These are phyloP conservation scores for Glyphotaelius pellucidus DNA, from an alignment of 2,888 invertebrate species.

Conservation along the genomic window DNA sequence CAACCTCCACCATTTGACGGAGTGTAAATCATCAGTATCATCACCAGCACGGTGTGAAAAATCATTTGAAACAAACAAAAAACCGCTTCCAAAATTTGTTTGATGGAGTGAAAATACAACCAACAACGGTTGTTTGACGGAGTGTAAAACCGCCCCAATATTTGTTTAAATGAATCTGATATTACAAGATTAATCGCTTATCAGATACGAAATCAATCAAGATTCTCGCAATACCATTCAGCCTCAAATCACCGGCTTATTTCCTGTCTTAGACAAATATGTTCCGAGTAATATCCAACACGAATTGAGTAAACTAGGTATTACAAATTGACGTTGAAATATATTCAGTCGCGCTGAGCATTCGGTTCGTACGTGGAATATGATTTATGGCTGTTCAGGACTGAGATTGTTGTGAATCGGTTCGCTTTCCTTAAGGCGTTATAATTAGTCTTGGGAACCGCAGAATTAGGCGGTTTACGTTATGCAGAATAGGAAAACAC, in stretches of 20 bases:
- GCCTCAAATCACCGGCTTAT: neutral
- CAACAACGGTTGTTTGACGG: neutral
- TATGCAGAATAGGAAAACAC: neutral
- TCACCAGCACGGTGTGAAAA: neutral
- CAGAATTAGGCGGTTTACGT: constrained; percentile 15
- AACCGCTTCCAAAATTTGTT: neutral
- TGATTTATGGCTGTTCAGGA: neutral
- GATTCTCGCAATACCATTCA: neutral
- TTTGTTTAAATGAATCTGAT: neutral
- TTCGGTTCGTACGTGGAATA: neutral
- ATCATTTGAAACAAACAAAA: neutral
- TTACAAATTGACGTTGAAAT: constrained; percentile 2
- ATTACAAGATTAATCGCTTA: constrained; percentile 2
- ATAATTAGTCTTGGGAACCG: neutral
- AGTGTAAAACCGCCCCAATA: neutral
- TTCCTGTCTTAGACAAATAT: constrained; percentile 2
- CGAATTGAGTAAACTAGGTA: constrained; percentile 2
- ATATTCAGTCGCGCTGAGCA: neutral
- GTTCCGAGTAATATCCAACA: constrained; percentile 2
- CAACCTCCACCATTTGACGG: too few species aligned
- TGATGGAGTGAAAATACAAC: neutral
- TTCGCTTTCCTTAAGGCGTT: neutral
- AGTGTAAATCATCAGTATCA: neutral
- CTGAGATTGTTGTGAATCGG: neutral
- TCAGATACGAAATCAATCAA: constrained; percentile 2